Conservation (phyloP, 2,113 vertebrate species). For the Aphyosemion australe region DNA sequence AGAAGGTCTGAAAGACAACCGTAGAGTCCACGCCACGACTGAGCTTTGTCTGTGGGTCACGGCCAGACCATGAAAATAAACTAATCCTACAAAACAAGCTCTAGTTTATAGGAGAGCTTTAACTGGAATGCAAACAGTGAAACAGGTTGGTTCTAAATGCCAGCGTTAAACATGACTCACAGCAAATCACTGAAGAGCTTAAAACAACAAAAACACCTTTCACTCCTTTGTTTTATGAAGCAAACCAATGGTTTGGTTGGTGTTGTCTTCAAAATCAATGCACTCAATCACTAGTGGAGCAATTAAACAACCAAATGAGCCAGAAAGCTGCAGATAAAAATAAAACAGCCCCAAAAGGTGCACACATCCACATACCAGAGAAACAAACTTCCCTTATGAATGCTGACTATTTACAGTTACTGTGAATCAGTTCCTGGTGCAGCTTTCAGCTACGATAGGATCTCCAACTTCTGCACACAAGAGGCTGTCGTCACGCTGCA, state of each 20-base stretch:
- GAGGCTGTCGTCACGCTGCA: not conserved
- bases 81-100: not conserved
- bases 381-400: constrained; percentile 18
- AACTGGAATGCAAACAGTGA: not conserved
- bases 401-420: constrained; percentile 10
- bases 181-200: too few relatives aligned
- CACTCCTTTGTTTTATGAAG: too few relatives aligned
- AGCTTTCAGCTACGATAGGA: not conserved
- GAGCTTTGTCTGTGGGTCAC: too few relatives aligned
- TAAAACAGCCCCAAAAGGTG: not conserved
- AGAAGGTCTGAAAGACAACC: too few relatives aligned
- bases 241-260: not conserved
- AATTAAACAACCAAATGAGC: too few relatives aligned
- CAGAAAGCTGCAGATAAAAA: too few relatives aligned
- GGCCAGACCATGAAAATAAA: too few relatives aligned
- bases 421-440: constrained; percentile 43
- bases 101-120: not conserved
- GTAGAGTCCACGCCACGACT: too few relatives aligned
- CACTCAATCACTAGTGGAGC: too few relatives aligned
- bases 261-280: too few relatives aligned
- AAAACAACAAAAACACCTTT: too few relatives aligned
- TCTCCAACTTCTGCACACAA: not conserved
- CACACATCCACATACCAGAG: constrained; percentile 5
- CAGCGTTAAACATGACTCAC: not conserved
- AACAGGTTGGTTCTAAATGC: too few relatives aligned